These are phyloP conservation scores for Clinocottus analis DNA, from an alignment of 2,113 vertebrate genomes.

Conservation along the genomic window DNA sequence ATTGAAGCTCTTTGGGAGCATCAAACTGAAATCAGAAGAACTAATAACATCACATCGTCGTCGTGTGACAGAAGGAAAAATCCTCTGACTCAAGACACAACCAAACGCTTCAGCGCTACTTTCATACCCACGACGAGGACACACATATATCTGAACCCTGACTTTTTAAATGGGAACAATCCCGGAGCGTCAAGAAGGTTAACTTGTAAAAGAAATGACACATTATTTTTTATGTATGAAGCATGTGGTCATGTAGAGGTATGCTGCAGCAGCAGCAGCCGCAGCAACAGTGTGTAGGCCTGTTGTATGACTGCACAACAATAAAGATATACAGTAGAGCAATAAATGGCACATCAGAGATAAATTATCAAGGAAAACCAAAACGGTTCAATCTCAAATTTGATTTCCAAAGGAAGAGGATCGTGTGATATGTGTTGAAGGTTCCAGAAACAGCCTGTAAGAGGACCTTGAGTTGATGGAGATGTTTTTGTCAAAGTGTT, in stretches of 20 bases:
- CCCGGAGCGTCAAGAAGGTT: background rate
- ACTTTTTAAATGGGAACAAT: background rate
- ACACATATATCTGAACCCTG: background rate
- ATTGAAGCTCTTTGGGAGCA: background rate
- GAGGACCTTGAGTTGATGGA: background rate
- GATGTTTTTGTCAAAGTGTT: background rate
- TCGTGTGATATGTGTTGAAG: background rate
- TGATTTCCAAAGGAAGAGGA: background rate
- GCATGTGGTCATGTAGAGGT: background rate
- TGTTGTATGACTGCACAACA: background rate
- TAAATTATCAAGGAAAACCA: background rate
- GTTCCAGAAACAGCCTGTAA: background rate
- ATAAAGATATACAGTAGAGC: background rate
- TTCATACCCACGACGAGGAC: background rate
- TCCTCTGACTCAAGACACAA: no score
- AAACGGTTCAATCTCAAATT: background rate
- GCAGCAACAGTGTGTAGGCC: background rate
- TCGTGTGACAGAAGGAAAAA: background rate
- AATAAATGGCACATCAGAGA: background rate
- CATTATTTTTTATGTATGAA: no score
- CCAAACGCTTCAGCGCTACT: background rate
- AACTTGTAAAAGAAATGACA: no score
- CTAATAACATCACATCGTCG: slow-evolving; percentile 34
- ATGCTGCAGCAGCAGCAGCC: background rate
- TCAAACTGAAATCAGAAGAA: slow-evolving; percentile 1